phyloP scores from a whole-genome alignment of 2,797 vertebrate genomes.

The Zenarchopterus dispar region DNA sequence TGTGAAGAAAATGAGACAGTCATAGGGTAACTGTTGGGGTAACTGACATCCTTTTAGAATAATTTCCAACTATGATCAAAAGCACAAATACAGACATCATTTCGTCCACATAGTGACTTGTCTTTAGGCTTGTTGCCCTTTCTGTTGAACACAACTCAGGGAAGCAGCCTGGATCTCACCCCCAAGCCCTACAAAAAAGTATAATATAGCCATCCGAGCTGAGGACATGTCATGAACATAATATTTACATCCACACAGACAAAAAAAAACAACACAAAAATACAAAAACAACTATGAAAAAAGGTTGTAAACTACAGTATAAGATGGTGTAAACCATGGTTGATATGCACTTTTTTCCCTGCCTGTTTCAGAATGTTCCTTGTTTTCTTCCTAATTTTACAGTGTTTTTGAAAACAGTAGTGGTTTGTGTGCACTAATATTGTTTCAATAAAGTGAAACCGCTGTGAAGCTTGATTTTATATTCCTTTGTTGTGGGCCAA shows the following conservation, averaged over 20 bases:
- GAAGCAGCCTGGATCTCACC: constrained; percentile 87
- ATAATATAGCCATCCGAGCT: constrained; percentile 67
- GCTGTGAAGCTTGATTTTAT: constrained; percentile 76
- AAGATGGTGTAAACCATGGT: constrained; percentile 76
- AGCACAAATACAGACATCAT: constrained; percentile 65
- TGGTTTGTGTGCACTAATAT: constrained; percentile 83
- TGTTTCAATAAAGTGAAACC: constrained; percentile 77
- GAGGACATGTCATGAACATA: constrained; percentile 64
- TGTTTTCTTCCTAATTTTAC: constrained; percentile 81
- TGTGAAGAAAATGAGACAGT: constrained; percentile 20
- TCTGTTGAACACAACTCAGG: constrained; percentile 79
- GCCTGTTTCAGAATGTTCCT: constrained; percentile 80
- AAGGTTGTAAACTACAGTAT: constrained; percentile 77
- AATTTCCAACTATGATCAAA: constrained; percentile 55
- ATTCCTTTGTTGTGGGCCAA: constrained; percentile 61
- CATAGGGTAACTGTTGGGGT: constrained; percentile 16
- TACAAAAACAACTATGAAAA: constrained; percentile 56
- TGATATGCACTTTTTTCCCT: constrained; percentile 80
- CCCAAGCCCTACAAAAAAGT: constrained; percentile 55
- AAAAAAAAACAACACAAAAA: constrained; percentile 59
- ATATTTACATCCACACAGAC: constrained; percentile 57
- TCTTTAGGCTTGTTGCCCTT: constrained; percentile 51
- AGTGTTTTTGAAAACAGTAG: constrained; percentile 71
- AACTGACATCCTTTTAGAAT: constrained; percentile 29
- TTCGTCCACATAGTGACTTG: constrained; percentile 29